phyloP scores from a whole-genome alignment of 2,888 invertebrate genomes.

The Aelia acuminata region DNA sequence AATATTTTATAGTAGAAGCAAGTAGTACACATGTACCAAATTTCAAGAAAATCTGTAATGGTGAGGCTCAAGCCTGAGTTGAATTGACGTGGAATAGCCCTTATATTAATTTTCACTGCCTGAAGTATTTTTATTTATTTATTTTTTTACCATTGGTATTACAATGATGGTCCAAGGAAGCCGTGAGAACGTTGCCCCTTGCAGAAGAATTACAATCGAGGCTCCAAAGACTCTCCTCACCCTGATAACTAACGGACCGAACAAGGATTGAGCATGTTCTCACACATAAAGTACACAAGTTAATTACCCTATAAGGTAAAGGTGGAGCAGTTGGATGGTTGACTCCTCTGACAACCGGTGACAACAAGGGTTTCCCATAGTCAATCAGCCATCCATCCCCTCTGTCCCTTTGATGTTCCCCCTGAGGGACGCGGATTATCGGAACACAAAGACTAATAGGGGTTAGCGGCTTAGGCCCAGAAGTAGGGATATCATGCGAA shows the following conservation, averaged over 20 bases:
- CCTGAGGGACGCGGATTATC: background rate
- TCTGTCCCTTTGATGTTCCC: too few species aligned
- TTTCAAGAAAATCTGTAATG: too few species aligned
- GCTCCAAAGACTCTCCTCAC: background rate
- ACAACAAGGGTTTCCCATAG: constrained; percentile 27
- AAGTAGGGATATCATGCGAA: background rate
- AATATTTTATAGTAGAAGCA: too few species aligned
- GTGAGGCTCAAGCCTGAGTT: too few species aligned
- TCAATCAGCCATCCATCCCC: too few species aligned
- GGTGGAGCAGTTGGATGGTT: background rate
- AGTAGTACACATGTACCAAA: too few species aligned
- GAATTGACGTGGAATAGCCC: too few species aligned
- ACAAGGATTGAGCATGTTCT: background rate
- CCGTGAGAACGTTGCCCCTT: background rate
- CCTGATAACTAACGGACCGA: background rate
- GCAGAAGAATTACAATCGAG: background rate
- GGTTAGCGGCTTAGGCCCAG: background rate
- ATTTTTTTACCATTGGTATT: too few species aligned
- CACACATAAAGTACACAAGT: constrained; percentile 16
- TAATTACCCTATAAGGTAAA: constrained; percentile 1
- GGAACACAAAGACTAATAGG: constrained; percentile 3
- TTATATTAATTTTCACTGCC: too few species aligned
- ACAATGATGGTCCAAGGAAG: background rate
- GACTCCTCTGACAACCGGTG: constrained; percentile 20
- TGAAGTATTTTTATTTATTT: too few species aligned